A percentile compares a stretch with the other conserved stretches of the same genome.
phyloP scores from a whole-genome alignment of 2,113 vertebrate species.

The Oceanodroma tethys region DNA sequence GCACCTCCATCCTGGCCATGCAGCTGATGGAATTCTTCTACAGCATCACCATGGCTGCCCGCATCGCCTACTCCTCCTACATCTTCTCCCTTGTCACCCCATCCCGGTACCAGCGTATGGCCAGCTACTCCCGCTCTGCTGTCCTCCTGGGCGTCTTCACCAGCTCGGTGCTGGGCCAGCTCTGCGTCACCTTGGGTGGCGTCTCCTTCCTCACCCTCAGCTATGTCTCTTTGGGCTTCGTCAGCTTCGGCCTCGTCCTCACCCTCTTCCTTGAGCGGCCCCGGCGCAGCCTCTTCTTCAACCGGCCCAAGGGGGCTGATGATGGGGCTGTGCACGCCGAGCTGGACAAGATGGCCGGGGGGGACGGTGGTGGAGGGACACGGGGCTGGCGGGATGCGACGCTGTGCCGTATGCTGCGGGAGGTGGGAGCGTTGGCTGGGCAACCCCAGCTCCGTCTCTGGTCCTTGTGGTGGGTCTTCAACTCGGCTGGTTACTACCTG shows the following conservation, averaged over 20 bases:
- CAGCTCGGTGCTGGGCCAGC: slow-evolving; percentile 91
- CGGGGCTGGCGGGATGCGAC: slow-evolving; percentile 55
- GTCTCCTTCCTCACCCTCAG: slow-evolving; percentile 74
- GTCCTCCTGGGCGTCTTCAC: slow-evolving; percentile 90
- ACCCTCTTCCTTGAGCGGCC: slow-evolving; percentile 86
- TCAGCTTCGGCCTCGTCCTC: slow-evolving; percentile 80
- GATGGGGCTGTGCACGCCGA: not conserved
- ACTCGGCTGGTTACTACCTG: slow-evolving; percentile 92
- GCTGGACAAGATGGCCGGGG: slow-evolving; percentile 29
- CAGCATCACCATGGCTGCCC: slow-evolving; percentile 88
- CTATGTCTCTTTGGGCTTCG: slow-evolving; percentile 83
- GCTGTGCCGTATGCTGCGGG: slow-evolving; percentile 80
- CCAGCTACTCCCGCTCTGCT: slow-evolving; percentile 85
- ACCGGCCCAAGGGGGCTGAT: not conserved
- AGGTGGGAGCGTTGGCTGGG: slow-evolving; percentile 62
- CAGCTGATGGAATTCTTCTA: slow-evolving; percentile 97
- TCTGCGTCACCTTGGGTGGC: slow-evolving; percentile 71
- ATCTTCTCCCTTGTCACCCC: slow-evolving; percentile 90
- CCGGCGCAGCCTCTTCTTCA: slow-evolving; percentile 90
- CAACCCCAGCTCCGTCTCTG: slow-evolving; percentile 86
- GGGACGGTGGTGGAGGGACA: rapidly evolving
- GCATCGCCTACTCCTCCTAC: slow-evolving; percentile 96
- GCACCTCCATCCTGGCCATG: slow-evolving; percentile 80
- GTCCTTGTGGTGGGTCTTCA: slow-evolving; percentile 96
- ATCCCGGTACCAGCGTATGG: slow-evolving; percentile 84